These are phyloP conservation scores for Syrista parreyssii DNA, from an alignment of 2,888 invertebrate genomes.

Conservation along the genomic window DNA sequence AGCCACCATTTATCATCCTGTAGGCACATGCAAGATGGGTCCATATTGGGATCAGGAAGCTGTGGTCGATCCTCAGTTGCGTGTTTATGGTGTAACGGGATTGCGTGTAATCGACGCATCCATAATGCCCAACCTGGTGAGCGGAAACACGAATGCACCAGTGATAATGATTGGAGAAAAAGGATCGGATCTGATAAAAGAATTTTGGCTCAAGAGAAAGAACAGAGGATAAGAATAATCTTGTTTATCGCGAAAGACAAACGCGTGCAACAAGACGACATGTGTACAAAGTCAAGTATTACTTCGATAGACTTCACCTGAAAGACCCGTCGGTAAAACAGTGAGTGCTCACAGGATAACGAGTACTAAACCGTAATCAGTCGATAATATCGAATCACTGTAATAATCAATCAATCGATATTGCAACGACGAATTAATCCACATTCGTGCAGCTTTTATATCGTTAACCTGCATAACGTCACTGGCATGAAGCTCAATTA, in stretches of 20 bases:
- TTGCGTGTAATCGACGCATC: conserved; percentile 86
- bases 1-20: conserved; percentile 87
- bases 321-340: neutral
- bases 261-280: neutral
- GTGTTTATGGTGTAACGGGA: conserved; percentile 83
- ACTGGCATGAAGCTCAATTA: neutral
- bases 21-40: conserved; percentile 91
- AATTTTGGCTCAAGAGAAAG: conserved; percentile 79
- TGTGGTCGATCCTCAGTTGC: conserved; percentile 83
- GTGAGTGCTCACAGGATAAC: neutral
- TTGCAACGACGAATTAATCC: neutral
- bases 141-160: conserved; percentile 89
- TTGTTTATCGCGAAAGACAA: neutral
- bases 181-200: conserved; percentile 88
- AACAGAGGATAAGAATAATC: conserved; percentile 27
- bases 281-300: neutral
- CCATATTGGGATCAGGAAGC: conserved; percentile 87
- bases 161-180: conserved; percentile 92
- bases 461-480: neutral
- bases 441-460: neutral
- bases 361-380: neutral
- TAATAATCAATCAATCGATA: neutral
- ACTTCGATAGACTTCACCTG: neutral
- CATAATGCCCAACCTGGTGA: conserved; percentile 87
- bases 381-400: neutral